Evolutionary conservation across 2,888 invertebrate species (phyloP), one percentile per base, ranked within the genome.

Genomic region (Drosophila algonquin): DNA sequence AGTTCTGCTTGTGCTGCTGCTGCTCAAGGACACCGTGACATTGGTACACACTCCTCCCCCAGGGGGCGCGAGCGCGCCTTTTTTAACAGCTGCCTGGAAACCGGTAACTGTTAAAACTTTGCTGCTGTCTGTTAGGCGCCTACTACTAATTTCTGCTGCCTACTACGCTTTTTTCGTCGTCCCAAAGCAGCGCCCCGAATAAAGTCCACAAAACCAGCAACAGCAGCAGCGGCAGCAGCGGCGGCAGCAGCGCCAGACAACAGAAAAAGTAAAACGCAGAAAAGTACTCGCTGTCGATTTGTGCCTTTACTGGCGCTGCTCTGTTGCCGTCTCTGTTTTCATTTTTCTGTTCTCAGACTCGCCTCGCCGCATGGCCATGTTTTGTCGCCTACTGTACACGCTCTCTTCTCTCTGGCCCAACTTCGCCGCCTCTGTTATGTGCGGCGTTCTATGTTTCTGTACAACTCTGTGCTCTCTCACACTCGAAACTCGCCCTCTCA

Each of bases 381-480:
- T 90, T 90, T 90, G 90, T 89, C 79, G 82, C 77, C 90, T 89
- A 90, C 90, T 90, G 90, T 90, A 90, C 90, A 69, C 67, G 65
- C 67, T 56, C 67, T 69, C 21, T 21, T 3, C 21, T 21, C 21
- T 2, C 61, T 69, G 45, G 61, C 56, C 44, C 59, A 55, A 69
- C 64, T 70, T 75, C 56, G 62, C 61, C 56, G 62, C 61, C 69
- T 75, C 52, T 79, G 76, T 75, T 73, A 75, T 64, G 53, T 56
- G 30, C 67, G 57, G 53, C 71, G 75, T 81, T 83, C 81, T 82
- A 83, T 80, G 82, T 82, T 82, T 79, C 63, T 27, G 57, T 60
- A 77, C 73, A 79, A 77, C 72, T 63, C 70, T 59, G 21, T 50
- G 44, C 27, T 57, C 55, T 52, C 60, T 21, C 21, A 21, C 21